A percentile compares a stretch with the other conserved stretches of the same genome.
Evolutionary conservation across 2,113 vertebrate species (phyloP).

Genomic region (Corvus moneduloides): DNA sequence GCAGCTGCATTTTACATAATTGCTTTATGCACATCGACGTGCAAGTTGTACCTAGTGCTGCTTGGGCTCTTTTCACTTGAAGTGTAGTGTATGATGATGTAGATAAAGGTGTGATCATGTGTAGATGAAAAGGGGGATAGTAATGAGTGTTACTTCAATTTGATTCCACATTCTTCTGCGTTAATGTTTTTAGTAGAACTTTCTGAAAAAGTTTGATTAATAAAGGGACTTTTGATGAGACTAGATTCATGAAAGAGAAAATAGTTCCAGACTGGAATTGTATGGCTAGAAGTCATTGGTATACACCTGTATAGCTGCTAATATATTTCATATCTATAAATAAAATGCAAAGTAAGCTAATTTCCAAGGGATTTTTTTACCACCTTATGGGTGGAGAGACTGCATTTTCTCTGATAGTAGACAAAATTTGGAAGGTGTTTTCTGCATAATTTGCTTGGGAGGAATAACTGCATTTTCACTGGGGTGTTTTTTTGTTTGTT

Average conservation of each 20-base stretch:
- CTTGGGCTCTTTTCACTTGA: background rate
- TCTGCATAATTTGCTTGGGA: background rate
- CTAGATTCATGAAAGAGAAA: background rate
- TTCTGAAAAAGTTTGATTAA: background rate
- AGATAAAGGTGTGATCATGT: background rate
- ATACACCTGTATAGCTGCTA: background rate
- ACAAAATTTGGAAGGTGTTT: background rate
- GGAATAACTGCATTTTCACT: background rate
- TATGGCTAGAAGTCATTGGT: background rate
- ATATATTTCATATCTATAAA: background rate
- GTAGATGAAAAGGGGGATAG: background rate
- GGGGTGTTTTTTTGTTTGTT: accelerated
- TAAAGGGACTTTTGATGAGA: background rate
- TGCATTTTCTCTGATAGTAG: background rate
- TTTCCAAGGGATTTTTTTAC: background rate
- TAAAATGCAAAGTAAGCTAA: background rate
- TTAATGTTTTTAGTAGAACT: background rate
- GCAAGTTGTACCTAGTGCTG: background rate
- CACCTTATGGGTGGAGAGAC: background rate
- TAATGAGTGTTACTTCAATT: background rate
- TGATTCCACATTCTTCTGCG: background rate
- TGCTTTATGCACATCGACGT: conserved; percentile 20
- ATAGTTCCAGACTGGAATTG: background rate
- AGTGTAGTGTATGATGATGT: background rate
- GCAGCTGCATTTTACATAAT: conserved; percentile 29